A percentile compares a stretch with the other conserved stretches of the same genome.
These are phyloP conservation scores for Gandaritis pyraliata DNA, from an alignment of 2,888 invertebrate species.

Conservation along the genomic window DNA sequence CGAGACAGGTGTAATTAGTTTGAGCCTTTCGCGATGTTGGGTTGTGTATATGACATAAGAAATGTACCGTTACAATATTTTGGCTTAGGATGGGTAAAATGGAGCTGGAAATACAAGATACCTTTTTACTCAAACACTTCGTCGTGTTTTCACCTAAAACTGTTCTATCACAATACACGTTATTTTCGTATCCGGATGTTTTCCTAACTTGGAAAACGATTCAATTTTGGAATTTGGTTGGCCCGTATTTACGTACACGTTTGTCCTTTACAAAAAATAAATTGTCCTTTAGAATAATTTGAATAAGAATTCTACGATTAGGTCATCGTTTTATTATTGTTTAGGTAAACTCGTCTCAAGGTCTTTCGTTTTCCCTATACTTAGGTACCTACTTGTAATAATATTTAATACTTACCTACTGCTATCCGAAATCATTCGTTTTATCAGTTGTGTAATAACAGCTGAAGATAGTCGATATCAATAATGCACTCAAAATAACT, in stretches of 20 bases:
- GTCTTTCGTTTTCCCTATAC: neutral
- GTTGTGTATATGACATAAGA: neutral
- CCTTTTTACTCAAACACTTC: no score
- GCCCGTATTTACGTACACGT: no score
- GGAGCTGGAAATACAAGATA: neutral
- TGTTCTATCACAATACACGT: no score
- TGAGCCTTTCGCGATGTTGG: neutral
- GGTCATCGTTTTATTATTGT: slow-evolving; percentile 24
- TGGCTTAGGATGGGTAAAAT: neutral
- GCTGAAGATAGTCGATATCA: slow-evolving; percentile 1
- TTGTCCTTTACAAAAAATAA: no score
- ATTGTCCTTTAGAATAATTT: no score
- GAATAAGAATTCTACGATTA: neutral
- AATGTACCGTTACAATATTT: neutral
- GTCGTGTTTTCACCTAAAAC: no score
- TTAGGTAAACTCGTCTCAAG: slow-evolving; percentile 22
- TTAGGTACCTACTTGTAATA: neutral
- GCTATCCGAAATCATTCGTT: neutral
- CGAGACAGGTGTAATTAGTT: slow-evolving; percentile 10
- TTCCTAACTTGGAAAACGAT: no score
- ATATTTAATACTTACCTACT: no score
- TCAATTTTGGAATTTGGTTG: no score
- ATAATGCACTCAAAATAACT: slow-evolving; percentile 1
- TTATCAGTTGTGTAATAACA: neutral
- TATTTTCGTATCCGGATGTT: no score